Evolutionary conservation across 2,113 vertebrate genomes (phyloP).

Genomic region (Actinemys pallida): DNA sequence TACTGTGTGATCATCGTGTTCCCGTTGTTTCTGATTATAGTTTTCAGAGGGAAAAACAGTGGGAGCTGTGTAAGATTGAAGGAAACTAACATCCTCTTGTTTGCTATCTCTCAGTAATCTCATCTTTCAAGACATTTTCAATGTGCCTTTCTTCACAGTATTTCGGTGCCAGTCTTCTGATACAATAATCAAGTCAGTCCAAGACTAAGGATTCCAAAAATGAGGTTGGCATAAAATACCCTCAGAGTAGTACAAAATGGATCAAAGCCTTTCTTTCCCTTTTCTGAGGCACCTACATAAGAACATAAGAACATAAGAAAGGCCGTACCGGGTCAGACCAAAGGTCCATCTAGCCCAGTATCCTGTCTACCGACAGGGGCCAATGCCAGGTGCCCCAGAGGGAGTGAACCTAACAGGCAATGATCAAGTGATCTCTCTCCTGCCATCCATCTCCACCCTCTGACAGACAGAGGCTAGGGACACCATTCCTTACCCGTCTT

Average conservation of each 20-base stretch:
- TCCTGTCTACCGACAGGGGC: too few relatives aligned
- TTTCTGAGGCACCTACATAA: neutral
- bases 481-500: too few relatives aligned
- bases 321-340: too few relatives aligned
- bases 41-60: neutral
- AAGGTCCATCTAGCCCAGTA: too few relatives aligned
- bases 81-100: neutral
- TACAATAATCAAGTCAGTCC: neutral
- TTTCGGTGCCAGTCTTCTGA: neutral
- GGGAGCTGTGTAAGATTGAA: neutral
- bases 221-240: neutral
- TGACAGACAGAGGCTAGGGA: too few relatives aligned
- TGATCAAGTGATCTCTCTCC: too few relatives aligned
- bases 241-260: neutral
- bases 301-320: too few relatives aligned
- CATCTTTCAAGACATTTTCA: neutral
- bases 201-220: neutral
- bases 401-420: too few relatives aligned
- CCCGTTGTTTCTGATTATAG: neutral
- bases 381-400: too few relatives aligned
- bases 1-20: neutral
- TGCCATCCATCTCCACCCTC: too few relatives aligned
- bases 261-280: neutral
- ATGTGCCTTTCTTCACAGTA: neutral
- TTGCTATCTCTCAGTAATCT: neutral